Evolutionary conservation across 2,113 vertebrate species (phyloP), one percentile per base, ranked within the genome.

Genomic region (Myiozetetes cayanensis): DNA sequence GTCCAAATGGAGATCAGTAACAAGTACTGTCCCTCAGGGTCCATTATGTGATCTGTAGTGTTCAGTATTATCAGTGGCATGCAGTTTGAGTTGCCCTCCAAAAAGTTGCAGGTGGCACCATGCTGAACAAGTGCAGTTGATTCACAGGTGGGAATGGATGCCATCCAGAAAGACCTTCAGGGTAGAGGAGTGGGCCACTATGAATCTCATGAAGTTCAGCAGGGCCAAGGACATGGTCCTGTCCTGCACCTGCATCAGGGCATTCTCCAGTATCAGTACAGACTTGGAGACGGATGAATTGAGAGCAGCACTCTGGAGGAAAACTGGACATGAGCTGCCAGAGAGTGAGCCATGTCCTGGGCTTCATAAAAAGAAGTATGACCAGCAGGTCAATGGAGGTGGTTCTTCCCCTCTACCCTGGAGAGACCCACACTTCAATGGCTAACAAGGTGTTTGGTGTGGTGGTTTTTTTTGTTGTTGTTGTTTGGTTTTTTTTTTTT

Each of bases 101-200:
- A 10, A 43, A 19, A 17, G 39, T 47, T 78, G 61, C 1, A 4
- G 37, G 20, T 78, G 61, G 20, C 20, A 4, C 33, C 25, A 11
- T 0, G 0, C 25, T 70, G 30, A 70, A 59, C 4, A 4, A 52
- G 28, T 59, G 44, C 8, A 28, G 25, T 65, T 65, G 16, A 16
- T 50, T 33, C 1, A 1, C 30, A 27, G 7, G 39, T 33, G 22
- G 43, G 12, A 70, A 37, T 25, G 28, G 30, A 18, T 0, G 1
- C 33, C 7, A 17, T 24, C 15, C 14, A 33, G 46, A 35, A 37
- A 27, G 24, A 39, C 49, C 5, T 39, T 47, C 8, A 58, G 43
- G 14, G 43, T 72, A 5, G 18, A 44, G 30, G 12, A 43, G 18
- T 44, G 23, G 46, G 28, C 46, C 10, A 3, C 1, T 22, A 8